Base-by-base conservation (phyloP, 2,888 invertebrate genomes). In the Halocaridina rubra region DNA sequence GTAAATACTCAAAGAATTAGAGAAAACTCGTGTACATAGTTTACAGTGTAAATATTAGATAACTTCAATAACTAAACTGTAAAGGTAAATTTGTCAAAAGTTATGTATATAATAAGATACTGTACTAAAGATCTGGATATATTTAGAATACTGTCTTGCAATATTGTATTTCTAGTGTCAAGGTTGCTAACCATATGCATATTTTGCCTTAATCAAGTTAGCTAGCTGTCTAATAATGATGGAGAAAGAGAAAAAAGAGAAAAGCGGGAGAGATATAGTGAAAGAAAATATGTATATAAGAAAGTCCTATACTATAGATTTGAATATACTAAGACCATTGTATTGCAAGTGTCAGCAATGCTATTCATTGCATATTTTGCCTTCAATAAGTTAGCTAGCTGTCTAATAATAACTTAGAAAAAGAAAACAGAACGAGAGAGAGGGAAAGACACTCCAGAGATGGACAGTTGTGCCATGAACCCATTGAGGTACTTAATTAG, bases 401-500 rank as follows among this genome's bases (percentile, higher is more conserved):
- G 53, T n/a, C 16, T 16, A 53, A 53, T 19, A n/a, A 53, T 53
- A 4, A 3, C 19, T n/a, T n/a, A n/a, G n/a, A n/a, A n/a, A n/a
- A n/a, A n/a, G n/a, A 32, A 53, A 46, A 72, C 46, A 13, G 13
- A 74, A 13, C 53, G 74, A 67, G n/a, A 29, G 46, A 32, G 64
- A 74, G 74, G 39, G 30, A 57, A 39, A 19, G 59, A 74, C 19
- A 19, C 19, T 64, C 33, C 27, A 19, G 32, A 5, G 59, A 29
- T 72, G 59, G 61, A 76, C 76, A 80, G 33, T 75, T 76, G 81
- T 81, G 81, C 81, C 81, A 81, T 81, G 81, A 76, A 76, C 75
- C 81, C 64, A 75, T 29, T 64, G 39, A 76, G 74, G 75, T 81
- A 81, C 81, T 81, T 81, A 81, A 81, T 76, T 81, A 81, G 75